phyloP scores from a whole-genome alignment of 2,888 invertebrate genomes.

The Parapristionchus giblindavisi region DNA sequence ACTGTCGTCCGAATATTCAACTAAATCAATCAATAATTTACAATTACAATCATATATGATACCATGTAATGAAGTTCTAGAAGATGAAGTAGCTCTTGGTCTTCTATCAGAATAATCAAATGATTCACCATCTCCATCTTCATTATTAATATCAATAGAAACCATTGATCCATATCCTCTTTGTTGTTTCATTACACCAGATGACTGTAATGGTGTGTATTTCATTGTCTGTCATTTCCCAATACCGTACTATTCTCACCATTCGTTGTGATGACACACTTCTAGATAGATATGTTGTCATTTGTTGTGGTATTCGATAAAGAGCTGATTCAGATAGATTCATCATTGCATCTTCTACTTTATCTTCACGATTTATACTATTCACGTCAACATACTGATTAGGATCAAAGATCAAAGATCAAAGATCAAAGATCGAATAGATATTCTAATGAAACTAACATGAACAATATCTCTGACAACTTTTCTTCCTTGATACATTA shows the following conservation, averaged over 20 bases:
- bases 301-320: not conserved
- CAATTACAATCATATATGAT: not conserved
- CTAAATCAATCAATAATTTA: not conserved
- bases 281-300: conserved; percentile 1
- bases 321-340: not conserved
- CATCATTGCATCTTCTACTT: no score
- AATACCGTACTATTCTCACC: no score
- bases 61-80: not conserved
- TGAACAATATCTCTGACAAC: conserved; percentile 54
- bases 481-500: conserved; percentile 54
- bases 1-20: not conserved
- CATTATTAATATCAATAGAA: not conserved
- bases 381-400: conserved; percentile 3
- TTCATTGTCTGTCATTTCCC: no score
- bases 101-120: no score
- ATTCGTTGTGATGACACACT: not conserved
- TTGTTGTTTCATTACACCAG: no score
- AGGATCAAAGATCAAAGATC: not conserved
- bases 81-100: not conserved
- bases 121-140: not conserved
- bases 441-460: conserved; percentile 41
- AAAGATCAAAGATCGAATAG: not conserved
- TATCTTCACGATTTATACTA: not conserved
- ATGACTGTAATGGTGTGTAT: no score
- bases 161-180: not conserved